Base-by-base conservation (phyloP, 2,797 vertebrate genomes). In the Gallirallus australis region DNA sequence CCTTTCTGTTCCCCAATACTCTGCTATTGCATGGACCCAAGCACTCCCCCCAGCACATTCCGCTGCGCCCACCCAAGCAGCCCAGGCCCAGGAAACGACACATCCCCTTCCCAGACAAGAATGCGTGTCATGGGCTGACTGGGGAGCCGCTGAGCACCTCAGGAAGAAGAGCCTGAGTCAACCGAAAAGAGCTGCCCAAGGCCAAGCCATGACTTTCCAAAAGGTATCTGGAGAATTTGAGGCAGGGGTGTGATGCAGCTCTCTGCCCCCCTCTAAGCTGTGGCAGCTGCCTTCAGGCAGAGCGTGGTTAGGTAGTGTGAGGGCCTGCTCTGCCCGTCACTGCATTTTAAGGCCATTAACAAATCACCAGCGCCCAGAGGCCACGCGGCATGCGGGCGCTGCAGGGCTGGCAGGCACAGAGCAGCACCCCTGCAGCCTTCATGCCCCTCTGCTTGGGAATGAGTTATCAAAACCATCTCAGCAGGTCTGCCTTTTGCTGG, bases 21-120 rank as follows among this genome's bases (percentile, higher is more conserved):
- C 33, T 63, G 56, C 27, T 24, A 3, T 33, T 14, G 2, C 61
- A 20, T 0, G 5, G 8, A 15, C 33, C 25, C 11, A 13, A 48
- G 13, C 11, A 10, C 0, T 54, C 12, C 28, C 42, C n/a, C 12
- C 23, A 47, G 45, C 16, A 2, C 9, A 3, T 52, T 83, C 70
- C 61, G 30, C 31, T 45, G 0, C 48, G 60, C 15, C 30, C n/a
- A 33, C n/a, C 54, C 33, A 25, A 0, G 2, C 18, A 31, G 40
- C 27, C 52, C 53, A 61, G 72, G 24, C 30, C 12, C 61, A 23
- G 15, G 63, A 5, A n/a, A 69, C 61, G 53, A 5, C 12, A 52
- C 6, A 7, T 28, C 5, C 53, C 53, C 39, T 40, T 73, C 89
- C 30, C 39, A 64, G 39, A 35, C 48, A 72, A 75, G 30, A 47